These are phyloP conservation scores for Drosophila micromelanica DNA, from an alignment of 1,140 invertebrate genomes.

Conservation along the genomic window DNA sequence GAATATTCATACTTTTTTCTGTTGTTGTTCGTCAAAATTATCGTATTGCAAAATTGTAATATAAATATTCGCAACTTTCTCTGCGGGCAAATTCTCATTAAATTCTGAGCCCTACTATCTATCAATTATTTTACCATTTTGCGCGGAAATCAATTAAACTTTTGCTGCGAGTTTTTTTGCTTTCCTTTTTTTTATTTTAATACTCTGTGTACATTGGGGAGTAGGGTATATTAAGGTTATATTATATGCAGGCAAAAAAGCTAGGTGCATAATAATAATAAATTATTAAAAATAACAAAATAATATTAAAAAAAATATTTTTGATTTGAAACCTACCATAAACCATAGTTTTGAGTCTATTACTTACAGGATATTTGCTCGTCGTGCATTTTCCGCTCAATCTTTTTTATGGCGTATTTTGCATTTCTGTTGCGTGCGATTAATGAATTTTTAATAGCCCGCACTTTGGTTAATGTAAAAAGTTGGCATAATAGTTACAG, in stretches of 20 bases:
- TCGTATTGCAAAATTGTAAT: slow-evolving; percentile 38
- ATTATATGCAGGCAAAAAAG: neutral
- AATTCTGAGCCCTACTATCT: slow-evolving; percentile 49
- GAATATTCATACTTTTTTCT: neutral
- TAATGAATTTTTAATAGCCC: slow-evolving; percentile 79
- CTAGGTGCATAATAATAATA: too few species aligned
- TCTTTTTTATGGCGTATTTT: slow-evolving; percentile 50
- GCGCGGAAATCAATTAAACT: slow-evolving; percentile 76
- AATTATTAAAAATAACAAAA: too few species aligned
- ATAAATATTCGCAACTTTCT: slow-evolving; percentile 52
- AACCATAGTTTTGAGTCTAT: too few species aligned
- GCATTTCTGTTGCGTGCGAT: slow-evolving; percentile 64
- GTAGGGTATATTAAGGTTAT: neutral
- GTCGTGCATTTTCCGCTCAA: neutral
- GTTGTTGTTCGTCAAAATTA: neutral
- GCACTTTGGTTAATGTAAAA: slow-evolving; percentile 78
- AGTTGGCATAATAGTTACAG: slow-evolving; percentile 60
- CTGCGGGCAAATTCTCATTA: slow-evolving; percentile 63
- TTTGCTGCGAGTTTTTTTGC: slow-evolving; percentile 46
- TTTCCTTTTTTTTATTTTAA: neutral
- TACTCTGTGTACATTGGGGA: neutral
- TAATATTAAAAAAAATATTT: too few species aligned
- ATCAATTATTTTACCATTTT: slow-evolving; percentile 78
- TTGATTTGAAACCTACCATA: too few species aligned
- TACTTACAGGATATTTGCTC: neutral